Percentiles rank a stretch among this genome's conserved stretches.
phyloP scores from a whole-genome alignment of 2,888 invertebrate genomes.

The Coelinius sp. region DNA sequence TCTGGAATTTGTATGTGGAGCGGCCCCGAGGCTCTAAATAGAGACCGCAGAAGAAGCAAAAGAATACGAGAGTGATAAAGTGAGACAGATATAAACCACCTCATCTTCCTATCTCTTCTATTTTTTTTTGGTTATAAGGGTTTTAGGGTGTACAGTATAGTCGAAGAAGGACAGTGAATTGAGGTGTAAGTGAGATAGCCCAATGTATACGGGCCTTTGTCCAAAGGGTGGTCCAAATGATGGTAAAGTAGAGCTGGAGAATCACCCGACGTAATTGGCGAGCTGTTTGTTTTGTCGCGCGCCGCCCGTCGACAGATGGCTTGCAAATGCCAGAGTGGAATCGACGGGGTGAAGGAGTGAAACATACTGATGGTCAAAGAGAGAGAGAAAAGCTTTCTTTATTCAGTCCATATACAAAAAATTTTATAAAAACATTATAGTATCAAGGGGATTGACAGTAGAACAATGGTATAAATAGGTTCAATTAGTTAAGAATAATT shows the following conservation, averaged over 20 bases:
- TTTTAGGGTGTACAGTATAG: not conserved
- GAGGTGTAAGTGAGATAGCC: constrained; percentile 34
- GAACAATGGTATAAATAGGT: too few species aligned
- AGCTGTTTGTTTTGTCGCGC: constrained; percentile 67
- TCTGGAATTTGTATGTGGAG: constrained; percentile 37
- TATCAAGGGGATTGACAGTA: too few species aligned
- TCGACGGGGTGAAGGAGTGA: not conserved
- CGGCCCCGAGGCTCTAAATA: constrained; percentile 32
- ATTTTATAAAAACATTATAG: too few species aligned
- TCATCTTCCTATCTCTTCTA: not conserved
- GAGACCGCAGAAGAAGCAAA: constrained; percentile 27
- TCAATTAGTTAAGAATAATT: too few species aligned
- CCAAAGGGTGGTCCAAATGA: constrained; percentile 45
- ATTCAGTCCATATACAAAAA: too few species aligned
- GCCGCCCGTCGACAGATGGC: constrained; percentile 60
- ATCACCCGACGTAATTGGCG: constrained; percentile 63
- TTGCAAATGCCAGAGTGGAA: constrained; percentile 30
- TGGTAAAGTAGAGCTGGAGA: constrained; percentile 45
- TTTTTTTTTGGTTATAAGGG: not conserved
- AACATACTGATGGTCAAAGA: not conserved
- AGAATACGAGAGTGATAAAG: constrained; percentile 3
- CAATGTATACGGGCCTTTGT: constrained; percentile 29
- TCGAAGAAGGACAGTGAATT: constrained; percentile 14
- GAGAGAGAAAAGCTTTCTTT: constrained; percentile 9
- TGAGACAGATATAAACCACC: not conserved